Base-by-base conservation (phyloP, 1,140 invertebrate genomes). In the Wasmannia auropunctata region DNA sequence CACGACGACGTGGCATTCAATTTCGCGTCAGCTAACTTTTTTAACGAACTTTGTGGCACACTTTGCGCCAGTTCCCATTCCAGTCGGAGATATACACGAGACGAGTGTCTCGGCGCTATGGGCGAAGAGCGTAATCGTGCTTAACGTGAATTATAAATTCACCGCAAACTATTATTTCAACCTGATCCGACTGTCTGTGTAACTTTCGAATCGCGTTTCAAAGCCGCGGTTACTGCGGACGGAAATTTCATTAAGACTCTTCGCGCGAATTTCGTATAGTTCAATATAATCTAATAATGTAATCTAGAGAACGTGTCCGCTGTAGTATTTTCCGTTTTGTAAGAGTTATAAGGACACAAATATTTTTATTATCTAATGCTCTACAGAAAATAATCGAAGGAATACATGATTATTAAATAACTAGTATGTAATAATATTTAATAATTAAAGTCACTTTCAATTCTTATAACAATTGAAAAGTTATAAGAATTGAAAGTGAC, bases 71-170 rank as follows among this genome's bases (percentile, higher is more conserved):
- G 65, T 72, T 83, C 67, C 25, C 49, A 74, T 83, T 83, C 25
- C 62, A 69, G 67, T 58, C 34, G 25, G 34, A 46, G 79, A 72
- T 51, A 43, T 51, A 43, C 34, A 40, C 25, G 67, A 72, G 79
- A 83, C 79, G 79, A 83, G 54, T 74, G 79, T 83, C 79, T 81
- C 49, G 46, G 43, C 28, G 10, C 77, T n/a, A 58, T 40, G 65
- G n/a, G 51, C 25, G 79, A 70, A 43, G 67, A 58, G 51, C 37
- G 67, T 83, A 83, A 83, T 83, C 51, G 79, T 58, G 79, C 79
- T 83, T 83, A 83, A 83, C 79, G 79, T 74, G 79, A 83, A 83
- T 83, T 83, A 83, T 83, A 83, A 83, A 83, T 83, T 83, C 79
- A 72, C 67, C 67, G 67, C 79, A 74, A 83, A 83, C 79, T 83